Base-by-base conservation (phyloP, 2,797 vertebrate genomes). In the Menidia menidia region DNA sequence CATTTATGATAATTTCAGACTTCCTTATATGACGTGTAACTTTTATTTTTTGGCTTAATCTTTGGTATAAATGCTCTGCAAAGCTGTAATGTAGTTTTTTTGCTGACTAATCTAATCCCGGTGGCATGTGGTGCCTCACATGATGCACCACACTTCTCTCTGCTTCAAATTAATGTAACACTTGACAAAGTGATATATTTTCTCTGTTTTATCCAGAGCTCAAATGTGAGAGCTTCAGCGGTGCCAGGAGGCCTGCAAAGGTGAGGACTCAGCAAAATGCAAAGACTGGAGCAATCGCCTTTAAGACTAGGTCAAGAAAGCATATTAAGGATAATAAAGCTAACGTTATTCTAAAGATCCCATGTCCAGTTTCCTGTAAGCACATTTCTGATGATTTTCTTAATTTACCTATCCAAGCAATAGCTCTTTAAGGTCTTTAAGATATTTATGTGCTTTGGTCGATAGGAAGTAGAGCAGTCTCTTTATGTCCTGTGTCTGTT, bases 141-240 rank as follows among this genome's bases (percentile, higher is more conserved):
- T 11, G 48, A 59, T 31, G 10, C 52, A 25, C 51, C 43, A 64
- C 25, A 60, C 25, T 35, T 42, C 2, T n/a, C 8, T 41, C 30
- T 56, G 13, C 19, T 56, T 16, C 30, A 13, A 3, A 1, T 19
- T 0, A 33, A 18, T 16, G 6, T 10, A 67, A 35, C 11, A 43
- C 2, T 4, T 9, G 35, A 18, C 43, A 5, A 19, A 35, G 2
- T 64, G 0, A 51, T n/a, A 57, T 59, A 4, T 43, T 64, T 69
- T 0, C 16, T 71, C 43, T 56, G 39, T 78, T 70, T 33, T 18
- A 16, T 73, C 15, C 51, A 93, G 92, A 80, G 47, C 71, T 93
- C 2, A 9, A 84, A 41, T 93, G 92, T 67, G 75, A 77, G 15
- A 30, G 0, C 9, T 89, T 88, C 75, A 58, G 3, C 15, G 15